Percentiles rank a stretch among this genome's conserved stretches.
These are phyloP conservation scores for Apostichopus japonicus DNA, from an alignment of 35 echinoderm and acorn worm genomes.

Conservation along the genomic window DNA sequence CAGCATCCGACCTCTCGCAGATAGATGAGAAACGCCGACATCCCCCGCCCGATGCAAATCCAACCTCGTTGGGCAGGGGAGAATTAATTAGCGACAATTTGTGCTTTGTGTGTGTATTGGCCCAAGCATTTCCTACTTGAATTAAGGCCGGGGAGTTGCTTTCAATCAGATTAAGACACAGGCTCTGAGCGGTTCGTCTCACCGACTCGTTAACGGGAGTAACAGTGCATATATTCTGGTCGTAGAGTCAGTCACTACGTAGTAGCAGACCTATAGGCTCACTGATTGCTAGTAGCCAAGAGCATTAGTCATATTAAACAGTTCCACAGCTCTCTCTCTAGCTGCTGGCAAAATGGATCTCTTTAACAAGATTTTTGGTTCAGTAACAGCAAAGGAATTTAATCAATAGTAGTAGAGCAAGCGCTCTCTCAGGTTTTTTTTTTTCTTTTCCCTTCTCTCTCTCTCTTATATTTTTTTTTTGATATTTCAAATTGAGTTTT, in stretches of 20 bases:
- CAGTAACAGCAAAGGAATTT: constrained; percentile 18
- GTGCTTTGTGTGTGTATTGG: constrained; percentile 52
- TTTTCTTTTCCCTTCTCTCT: background rate
- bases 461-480: background rate
- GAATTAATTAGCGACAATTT: constrained; percentile 55
- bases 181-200: constrained; percentile 1
- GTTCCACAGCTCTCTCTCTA: background rate
- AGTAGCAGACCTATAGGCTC: background rate
- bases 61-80: constrained; percentile 46
- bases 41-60: constrained; percentile 36
- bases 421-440: background rate
- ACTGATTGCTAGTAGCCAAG: background rate
- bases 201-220: background rate
- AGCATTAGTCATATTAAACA: constrained; percentile 51
- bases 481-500: background rate
- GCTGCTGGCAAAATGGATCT: background rate
- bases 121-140: constrained; percentile 38
- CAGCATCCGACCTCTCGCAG: background rate
- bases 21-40: constrained; percentile 42
- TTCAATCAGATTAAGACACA: constrained; percentile 45
- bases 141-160: constrained; percentile 47
- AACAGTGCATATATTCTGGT: background rate
- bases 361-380: constrained; percentile 14
- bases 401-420: background rate
- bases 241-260: constrained; percentile 4